Conservation (phyloP, 2,113 vertebrate genomes). For the Pseudorectes ferrugineus region DNA sequence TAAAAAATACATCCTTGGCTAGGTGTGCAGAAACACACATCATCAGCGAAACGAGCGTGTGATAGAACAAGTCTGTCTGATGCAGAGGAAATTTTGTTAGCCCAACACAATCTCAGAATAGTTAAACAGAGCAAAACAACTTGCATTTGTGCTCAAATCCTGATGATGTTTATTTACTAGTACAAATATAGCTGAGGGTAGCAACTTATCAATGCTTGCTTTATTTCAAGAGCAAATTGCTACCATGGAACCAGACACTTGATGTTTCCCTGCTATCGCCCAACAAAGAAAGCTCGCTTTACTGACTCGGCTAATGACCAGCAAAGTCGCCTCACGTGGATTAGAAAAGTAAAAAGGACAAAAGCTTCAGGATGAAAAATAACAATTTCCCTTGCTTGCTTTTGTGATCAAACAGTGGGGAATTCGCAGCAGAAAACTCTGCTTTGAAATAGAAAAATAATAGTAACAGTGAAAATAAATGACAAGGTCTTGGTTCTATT, state of each 20-base stretch:
- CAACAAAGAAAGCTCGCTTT: conserved; percentile 36
- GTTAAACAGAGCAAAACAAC: conserved; percentile 35
- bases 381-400: conserved; percentile 9
- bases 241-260: conserved; percentile 54
- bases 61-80: fast-evolving
- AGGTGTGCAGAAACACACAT: neutral
- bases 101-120: conserved; percentile 21
- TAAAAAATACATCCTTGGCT: neutral
- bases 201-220: conserved; percentile 46
- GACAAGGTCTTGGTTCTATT: conserved; percentile 1
- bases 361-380: conserved; percentile 48
- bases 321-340: neutral
- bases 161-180: conserved; percentile 60
- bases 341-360: conserved; percentile 48
- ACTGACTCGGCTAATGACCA: neutral
- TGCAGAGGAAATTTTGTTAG: neutral
- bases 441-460: conserved; percentile 48
- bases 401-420: conserved; percentile 50
- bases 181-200: conserved; percentile 63
- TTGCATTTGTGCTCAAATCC: conserved; percentile 38
- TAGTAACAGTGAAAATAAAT: conserved; percentile 31
- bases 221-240: conserved; percentile 59
- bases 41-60: fast-evolving
- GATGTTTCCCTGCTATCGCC: conserved; percentile 38
- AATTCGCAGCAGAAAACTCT: neutral